Evolutionary conservation across 2,113 vertebrate genomes (phyloP).

Genomic region (Lagopus muta): DNA sequence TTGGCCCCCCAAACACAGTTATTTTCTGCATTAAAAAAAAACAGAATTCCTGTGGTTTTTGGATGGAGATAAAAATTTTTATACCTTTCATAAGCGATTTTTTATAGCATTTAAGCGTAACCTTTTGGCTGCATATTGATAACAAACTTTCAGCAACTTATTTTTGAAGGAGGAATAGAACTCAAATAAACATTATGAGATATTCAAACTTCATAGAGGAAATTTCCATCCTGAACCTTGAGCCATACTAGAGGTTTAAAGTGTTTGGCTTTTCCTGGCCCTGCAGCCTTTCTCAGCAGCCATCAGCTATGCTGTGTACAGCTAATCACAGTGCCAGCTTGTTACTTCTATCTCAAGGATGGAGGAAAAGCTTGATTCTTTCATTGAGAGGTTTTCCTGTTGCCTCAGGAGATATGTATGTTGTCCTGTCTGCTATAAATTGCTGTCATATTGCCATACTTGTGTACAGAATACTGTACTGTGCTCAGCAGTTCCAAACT

Average conservation of each 20-base stretch:
- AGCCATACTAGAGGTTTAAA: background rate
- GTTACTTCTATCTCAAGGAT: background rate
- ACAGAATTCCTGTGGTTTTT: background rate
- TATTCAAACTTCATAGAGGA: background rate
- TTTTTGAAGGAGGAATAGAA: background rate
- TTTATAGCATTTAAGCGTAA: background rate
- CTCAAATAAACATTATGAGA: background rate
- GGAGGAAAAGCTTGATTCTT: background rate
- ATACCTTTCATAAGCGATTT: background rate
- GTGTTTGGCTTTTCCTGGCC: background rate
- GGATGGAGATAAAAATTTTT: background rate
- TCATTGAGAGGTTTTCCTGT: background rate
- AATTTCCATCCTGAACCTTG: background rate
- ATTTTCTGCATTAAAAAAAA: background rate
- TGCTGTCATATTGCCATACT: background rate
- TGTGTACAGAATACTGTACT: background rate
- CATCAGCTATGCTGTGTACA: background rate
- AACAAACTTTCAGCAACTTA: background rate
- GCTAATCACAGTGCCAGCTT: background rate
- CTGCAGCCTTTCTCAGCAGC: background rate
- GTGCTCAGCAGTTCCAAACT: background rate
- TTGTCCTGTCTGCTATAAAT: background rate
- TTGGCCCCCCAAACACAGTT: background rate
- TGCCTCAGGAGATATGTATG: background rate
- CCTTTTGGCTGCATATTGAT: background rate